phyloP scores from a whole-genome alignment of 1,140 invertebrate genomes.

The Tribolium madens region DNA sequence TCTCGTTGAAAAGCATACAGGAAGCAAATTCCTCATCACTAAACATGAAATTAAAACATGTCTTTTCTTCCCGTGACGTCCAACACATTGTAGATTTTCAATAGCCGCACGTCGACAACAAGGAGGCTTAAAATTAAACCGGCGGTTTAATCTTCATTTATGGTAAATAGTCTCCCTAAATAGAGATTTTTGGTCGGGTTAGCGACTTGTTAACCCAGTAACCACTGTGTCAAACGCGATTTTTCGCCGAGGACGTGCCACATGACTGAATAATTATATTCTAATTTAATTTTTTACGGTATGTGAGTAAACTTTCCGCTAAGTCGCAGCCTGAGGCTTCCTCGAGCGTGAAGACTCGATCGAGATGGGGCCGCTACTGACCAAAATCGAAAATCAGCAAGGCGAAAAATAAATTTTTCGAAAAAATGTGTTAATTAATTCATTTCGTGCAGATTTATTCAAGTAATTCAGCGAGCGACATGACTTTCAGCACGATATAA shows the following conservation, averaged over 20 bases:
- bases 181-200: background rate
- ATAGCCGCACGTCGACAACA: background rate
- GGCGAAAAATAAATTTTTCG: slow-evolving; percentile 17
- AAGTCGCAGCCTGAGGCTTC: background rate
- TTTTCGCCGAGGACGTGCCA: slow-evolving; percentile 8
- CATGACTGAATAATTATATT: slow-evolving; percentile 32
- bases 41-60: background rate
- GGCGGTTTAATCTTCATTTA: slow-evolving; percentile 23
- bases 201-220: slow-evolving; percentile 33
- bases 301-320: slow-evolving; percentile 32
- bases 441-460: slow-evolving; percentile 16
- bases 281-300: slow-evolving; percentile 40
- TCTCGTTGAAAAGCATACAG: background rate
- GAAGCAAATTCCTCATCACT: background rate
- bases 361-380: background rate
- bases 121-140: slow-evolving; percentile 24
- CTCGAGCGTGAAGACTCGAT: slow-evolving; percentile 15
- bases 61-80: background rate
- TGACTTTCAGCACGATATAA: slow-evolving; percentile 33
- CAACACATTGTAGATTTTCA: background rate
- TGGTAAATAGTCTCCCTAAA: slow-evolving; percentile 4
- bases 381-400: slow-evolving; percentile 7
- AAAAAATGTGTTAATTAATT: slow-evolving; percentile 13
- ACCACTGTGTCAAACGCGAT: background rate
- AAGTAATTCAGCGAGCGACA: background rate